Conservation (phyloP, 1,140 invertebrate genomes). For the Zeugodacus cucurbitae region DNA sequence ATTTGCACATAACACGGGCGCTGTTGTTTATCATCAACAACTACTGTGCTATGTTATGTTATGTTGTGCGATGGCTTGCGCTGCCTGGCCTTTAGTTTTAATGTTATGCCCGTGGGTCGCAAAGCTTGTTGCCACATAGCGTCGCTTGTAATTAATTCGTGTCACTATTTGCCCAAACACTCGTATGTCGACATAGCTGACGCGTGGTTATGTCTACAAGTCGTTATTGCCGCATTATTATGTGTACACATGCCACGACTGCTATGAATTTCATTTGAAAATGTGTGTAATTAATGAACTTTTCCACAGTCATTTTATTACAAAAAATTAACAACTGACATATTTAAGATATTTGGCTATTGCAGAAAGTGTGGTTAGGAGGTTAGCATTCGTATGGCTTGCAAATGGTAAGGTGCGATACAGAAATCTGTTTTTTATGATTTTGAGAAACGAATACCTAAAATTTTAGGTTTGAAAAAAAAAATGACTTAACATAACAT, state of each 20-base stretch:
- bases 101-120: not conserved
- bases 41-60: not conserved
- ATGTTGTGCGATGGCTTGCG: not conserved
- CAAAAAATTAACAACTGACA: no score
- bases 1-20: not conserved
- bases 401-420: no score
- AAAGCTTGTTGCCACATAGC: constrained; percentile 15
- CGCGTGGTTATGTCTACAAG: not conserved
- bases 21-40: not conserved
- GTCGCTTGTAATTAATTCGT: constrained; percentile 28
- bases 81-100: not conserved
- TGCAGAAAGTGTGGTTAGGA: no score
- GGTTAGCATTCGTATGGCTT: no score
- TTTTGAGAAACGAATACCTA: no score
- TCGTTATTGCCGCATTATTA: not conserved
- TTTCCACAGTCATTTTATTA: no score
- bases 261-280: not conserved
- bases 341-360: no score
- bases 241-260: not conserved
- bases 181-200: not conserved
- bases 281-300: not conserved
- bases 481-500: no score
- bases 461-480: no score
- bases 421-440: no score
- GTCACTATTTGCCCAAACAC: not conserved